Base-by-base conservation (phyloP, 1,140 invertebrate species). In the Macrostomum lignano region DNA sequence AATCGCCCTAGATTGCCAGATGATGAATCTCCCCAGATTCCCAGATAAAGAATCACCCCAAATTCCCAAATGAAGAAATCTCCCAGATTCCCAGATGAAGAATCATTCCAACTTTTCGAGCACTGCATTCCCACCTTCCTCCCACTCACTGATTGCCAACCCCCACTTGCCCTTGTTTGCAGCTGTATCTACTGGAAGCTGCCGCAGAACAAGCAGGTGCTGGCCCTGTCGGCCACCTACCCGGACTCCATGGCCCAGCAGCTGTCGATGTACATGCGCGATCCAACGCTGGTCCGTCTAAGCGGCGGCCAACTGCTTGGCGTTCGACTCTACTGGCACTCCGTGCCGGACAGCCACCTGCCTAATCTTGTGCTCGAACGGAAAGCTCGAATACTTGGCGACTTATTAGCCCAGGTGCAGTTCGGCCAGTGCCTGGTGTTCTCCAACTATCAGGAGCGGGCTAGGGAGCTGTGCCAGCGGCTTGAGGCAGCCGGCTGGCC, bases 191-290 rank as follows among this genome's bases (percentile, higher is more conserved):
- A 71, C 52, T 63, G 65, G 24, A 49, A 55, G 31, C 47, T 88
- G 35, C 74, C 56, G 2, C 42, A 57, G 6, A 68, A 66, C 37
- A 81, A 79, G 46, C 86, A 96, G 64, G 68, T 81, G 10, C 68
- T 93, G 40, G 72, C 77, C 21, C 67, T 74, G 15, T 91, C 81
- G 58, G 86, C 86, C 15, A 94, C 86, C n/a, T 91, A 78, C 57
- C 67, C 73, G 10, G 63, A 71, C 40, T 63, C 67, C 43, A 52
- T 82, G 31, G 68, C 74, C 40, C 49, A 62, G 15, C 68, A 74
- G 43, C 54, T 88, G 25, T 57, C 64, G 24, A 58, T 64, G 28
- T 77, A 76, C 47, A 82, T 93, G 70, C 55, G 67, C 30, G 68
- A 69, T 41, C 73, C 77, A n/a, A 62, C 71, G 35, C 60, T 71